Evolutionary conservation across 2,797 vertebrate genomes (phyloP).

Genomic region (Pachyuromys duprasi): DNA sequence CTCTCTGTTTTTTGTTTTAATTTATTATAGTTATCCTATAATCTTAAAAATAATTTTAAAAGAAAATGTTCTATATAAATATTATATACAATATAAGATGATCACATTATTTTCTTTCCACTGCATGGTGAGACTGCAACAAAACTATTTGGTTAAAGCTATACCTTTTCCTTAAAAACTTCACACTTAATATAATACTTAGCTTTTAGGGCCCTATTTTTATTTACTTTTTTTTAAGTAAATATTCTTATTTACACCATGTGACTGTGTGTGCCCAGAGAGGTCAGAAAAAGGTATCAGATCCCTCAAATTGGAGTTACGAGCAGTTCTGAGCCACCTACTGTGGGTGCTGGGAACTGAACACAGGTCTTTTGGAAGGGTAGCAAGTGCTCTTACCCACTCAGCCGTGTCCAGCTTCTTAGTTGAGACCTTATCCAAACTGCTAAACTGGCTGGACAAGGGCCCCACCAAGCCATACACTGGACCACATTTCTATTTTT

Average conservation of each 20-base stretch:
- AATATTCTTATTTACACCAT: background rate
- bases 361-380: too few relatives aligned
- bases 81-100: background rate
- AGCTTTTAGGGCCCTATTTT: background rate
- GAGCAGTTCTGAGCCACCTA: background rate
- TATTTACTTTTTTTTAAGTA: background rate
- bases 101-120: slow-evolving; percentile 22
- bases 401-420: too few relatives aligned
- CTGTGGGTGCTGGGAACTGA: background rate
- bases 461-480: background rate
- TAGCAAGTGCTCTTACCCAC: background rate
- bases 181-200: background rate
- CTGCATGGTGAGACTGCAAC: background rate
- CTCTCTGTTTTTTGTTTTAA: background rate
- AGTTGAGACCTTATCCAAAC: background rate
- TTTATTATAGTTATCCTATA: background rate
- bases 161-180: slow-evolving; percentile 12
- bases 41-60: background rate
- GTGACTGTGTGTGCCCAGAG: background rate
- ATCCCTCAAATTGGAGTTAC: background rate
- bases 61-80: slow-evolving; percentile 12
- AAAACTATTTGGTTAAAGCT: slow-evolving; percentile 48
- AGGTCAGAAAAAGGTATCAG: background rate
- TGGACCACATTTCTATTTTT: background rate
- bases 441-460: background rate